A percentile compares a stretch with the other conserved stretches of the same genome.
Evolutionary conservation across 2,888 invertebrate species (phyloP).

Genomic region (Mamestra brassicae): DNA sequence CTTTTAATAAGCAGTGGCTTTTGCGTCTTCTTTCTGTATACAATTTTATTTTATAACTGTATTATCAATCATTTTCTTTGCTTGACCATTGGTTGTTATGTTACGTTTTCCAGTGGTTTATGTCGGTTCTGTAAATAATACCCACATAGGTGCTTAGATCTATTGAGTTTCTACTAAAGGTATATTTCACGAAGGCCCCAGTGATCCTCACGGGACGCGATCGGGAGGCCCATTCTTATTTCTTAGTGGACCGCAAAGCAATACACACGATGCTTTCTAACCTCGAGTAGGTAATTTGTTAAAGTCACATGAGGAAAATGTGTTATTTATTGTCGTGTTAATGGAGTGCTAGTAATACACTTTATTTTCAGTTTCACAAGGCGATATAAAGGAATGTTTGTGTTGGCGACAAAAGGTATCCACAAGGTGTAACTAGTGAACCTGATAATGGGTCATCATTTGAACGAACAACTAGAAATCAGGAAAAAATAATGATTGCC

Average conservation of each 20-base stretch:
- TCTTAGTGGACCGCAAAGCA: slow-evolving; percentile 50
- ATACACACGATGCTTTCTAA: slow-evolving; percentile 53
- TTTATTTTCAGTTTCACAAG: slow-evolving; percentile 34
- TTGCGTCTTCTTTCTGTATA: too few species aligned
- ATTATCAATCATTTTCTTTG: not conserved
- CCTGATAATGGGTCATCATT: not conserved
- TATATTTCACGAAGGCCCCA: slow-evolving; percentile 47
- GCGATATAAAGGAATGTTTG: slow-evolving; percentile 22
- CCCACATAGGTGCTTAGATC: slow-evolving; percentile 8
- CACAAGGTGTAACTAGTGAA: not conserved
- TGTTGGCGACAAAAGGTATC: not conserved
- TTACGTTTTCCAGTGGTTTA: not conserved
- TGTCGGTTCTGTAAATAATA: slow-evolving; percentile 19
- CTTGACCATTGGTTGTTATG: not conserved
- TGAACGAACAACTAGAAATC: too few species aligned
- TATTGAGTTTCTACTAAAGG: slow-evolving; percentile 41
- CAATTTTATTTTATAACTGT: too few species aligned
- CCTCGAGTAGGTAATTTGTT: slow-evolving; percentile 46
- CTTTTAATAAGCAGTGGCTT: too few species aligned
- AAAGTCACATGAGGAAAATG: slow-evolving; percentile 50
- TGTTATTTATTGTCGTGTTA: slow-evolving; percentile 52
- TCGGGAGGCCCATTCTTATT: slow-evolving; percentile 53
- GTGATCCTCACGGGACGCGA: slow-evolving; percentile 40
- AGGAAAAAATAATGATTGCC: too few species aligned
- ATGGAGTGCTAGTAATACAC: slow-evolving; percentile 48